A percentile compares a stretch with the other conserved stretches of the same genome.
phyloP scores from a whole-genome alignment of 2,797 vertebrate species.

The Smutsia gigantea region DNA sequence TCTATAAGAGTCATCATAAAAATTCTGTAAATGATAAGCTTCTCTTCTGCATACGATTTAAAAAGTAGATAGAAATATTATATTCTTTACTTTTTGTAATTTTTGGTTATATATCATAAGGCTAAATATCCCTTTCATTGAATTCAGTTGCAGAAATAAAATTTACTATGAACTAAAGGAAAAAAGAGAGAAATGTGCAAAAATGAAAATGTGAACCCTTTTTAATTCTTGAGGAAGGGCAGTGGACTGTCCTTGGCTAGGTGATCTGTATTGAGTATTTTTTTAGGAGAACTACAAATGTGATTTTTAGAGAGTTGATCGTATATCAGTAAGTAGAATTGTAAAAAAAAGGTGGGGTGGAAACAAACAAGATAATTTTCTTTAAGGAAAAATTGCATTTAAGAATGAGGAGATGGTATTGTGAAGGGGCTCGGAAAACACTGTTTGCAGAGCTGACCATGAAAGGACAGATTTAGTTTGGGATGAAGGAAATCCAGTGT shows the following conservation, averaged over 20 bases:
- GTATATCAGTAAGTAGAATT: background rate
- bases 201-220: constrained; percentile 50
- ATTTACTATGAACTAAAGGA: constrained; percentile 46
- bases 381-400: background rate
- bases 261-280: background rate
- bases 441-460: background rate
- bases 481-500: background rate
- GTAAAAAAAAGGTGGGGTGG: background rate
- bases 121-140: background rate
- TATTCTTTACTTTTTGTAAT: constrained; percentile 5
- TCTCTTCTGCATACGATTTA: background rate
- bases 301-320: constrained; percentile 29
- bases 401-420: background rate
- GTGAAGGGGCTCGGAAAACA: background rate
- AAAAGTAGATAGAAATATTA: constrained; percentile 6
- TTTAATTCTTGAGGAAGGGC: background rate
- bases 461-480: background rate
- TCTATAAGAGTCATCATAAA: background rate
- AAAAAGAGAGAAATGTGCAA: background rate
- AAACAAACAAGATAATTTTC: background rate
- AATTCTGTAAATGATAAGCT: constrained; percentile 40
- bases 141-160: constrained; percentile 16
- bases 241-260: background rate
- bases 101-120: background rate
- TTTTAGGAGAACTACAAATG: background rate